These are phyloP conservation scores for Protodeltote pygarga DNA, from an alignment of 2,888 invertebrate genomes.

Conservation along the genomic window DNA sequence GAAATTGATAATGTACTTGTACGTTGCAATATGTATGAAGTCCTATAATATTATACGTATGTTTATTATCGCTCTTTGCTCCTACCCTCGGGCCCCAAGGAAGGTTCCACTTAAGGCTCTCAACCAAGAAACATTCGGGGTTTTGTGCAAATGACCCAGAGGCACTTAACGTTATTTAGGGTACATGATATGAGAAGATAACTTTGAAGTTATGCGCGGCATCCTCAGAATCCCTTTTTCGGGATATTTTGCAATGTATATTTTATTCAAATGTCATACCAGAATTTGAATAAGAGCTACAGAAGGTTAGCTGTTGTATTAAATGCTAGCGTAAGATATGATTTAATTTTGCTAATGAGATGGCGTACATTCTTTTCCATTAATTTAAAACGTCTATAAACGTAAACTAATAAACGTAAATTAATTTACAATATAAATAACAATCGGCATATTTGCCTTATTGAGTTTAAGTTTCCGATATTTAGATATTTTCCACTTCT, in stretches of 20 bases:
- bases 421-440: no score
- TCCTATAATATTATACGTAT: conserved; percentile 19
- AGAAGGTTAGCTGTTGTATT: background rate
- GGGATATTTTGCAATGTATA: conserved; percentile 1
- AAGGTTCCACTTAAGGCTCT: conserved; percentile 21
- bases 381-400: no score
- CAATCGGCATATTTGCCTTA: no score
- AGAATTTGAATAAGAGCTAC: background rate
- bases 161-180: conserved; percentile 32
- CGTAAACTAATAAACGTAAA: no score
- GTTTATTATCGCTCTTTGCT: conserved; percentile 16
- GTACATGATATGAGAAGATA: conserved; percentile 12
- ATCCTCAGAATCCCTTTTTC: conserved; percentile 1
- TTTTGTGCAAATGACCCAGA: conserved; percentile 43
- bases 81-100: conserved; percentile 21
- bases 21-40: no score
- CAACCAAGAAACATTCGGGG: conserved; percentile 28
- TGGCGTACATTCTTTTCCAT: no score
- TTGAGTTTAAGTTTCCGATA: no score
- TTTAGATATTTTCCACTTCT: no score
- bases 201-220: conserved; percentile 12
- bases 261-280: background rate
- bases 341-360: no score
- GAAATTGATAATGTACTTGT: no score
- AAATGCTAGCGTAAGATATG: no score